Evolutionary conservation across 2,797 vertebrate species (phyloP).

Genomic region (Mus caroli): DNA sequence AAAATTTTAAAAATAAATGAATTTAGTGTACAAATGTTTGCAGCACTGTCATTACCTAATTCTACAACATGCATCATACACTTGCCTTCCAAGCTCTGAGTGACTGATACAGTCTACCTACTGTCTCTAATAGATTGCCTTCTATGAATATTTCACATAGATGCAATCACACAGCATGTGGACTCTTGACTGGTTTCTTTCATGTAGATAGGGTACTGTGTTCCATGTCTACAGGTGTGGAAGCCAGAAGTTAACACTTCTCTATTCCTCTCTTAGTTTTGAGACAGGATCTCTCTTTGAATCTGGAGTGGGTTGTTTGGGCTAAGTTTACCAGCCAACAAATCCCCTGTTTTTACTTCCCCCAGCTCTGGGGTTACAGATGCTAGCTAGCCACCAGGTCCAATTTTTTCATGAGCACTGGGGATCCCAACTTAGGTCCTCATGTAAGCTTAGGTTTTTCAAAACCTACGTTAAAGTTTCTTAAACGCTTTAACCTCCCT

Average conservation of each 20-base stretch:
- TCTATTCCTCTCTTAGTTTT: neutral
- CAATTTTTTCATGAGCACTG: neutral
- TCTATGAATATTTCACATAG: neutral
- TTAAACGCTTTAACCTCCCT: neutral
- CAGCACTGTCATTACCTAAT: neutral
- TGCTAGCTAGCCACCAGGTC: neutral
- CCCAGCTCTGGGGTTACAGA: neutral
- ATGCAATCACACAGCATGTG: neutral
- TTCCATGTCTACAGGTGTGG: neutral
- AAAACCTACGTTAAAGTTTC: neutral
- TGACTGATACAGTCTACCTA: neutral
- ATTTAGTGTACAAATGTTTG: neutral
- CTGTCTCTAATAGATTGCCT: neutral
- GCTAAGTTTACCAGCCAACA: neutral
- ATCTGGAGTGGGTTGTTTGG: neutral
- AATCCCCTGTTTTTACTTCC: neutral
- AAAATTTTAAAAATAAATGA: neutral
- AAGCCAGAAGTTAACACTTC: neutral
- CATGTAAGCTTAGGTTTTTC: neutral
- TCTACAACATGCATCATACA: conserved; percentile 2
- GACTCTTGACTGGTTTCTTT: neutral
- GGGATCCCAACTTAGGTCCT: neutral
- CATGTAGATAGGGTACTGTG: neutral
- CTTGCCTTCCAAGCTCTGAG: neutral
- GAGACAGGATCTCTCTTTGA: neutral